Base-by-base conservation (phyloP, 2,797 vertebrate species). In the Oreochromis grahami region DNA sequence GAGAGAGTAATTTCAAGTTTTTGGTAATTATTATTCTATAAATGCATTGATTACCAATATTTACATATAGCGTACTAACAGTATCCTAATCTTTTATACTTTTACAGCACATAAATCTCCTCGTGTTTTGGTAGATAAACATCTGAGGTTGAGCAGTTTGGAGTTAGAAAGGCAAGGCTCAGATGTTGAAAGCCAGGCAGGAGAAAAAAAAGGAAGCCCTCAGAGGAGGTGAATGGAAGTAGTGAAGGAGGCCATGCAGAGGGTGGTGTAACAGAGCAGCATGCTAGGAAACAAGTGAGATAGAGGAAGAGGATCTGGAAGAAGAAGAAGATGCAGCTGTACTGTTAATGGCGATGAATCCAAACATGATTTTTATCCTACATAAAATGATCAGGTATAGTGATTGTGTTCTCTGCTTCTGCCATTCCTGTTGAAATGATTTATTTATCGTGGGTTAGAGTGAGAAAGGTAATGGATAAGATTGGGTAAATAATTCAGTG, bases 401-500 rank as follows among this genome's bases (percentile, higher is more conserved):
- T 72, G 14, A 48, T 29, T 3, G 6, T 2, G 36, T 43, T 41
- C 3, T n/a, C 11, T 53, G 8, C 32, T 24, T 7, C 53, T 41
- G 1, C 52, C 15, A 9, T 15, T 21, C 13, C 21, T 60, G 24
- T 68, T 77, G 15, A 14, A 21, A 88, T 93, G n/a, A 92, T 84
- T 94, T 86, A 94, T 94, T 93, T 34, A 94, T 85, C 38, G 19
- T 24, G 15, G 76, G 55, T 58, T 68, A 85, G 78, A 79, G 38
- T 79, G 38, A 87, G 68, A 80, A 82, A 80, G 79, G 83, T 77
- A 82, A 84, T 87, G 82, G 72, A 74, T 34, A 60, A 78, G 74
- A 79, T n/a, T 14, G 32, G 50, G 60, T 99, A 88, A 98, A 99
- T 99, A 97, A 98, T 99, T 98, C 86, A 99, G 83, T 29, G 93